phyloP scores from a whole-genome alignment of 1,140 invertebrate species.

The Melitaea cinxia region DNA sequence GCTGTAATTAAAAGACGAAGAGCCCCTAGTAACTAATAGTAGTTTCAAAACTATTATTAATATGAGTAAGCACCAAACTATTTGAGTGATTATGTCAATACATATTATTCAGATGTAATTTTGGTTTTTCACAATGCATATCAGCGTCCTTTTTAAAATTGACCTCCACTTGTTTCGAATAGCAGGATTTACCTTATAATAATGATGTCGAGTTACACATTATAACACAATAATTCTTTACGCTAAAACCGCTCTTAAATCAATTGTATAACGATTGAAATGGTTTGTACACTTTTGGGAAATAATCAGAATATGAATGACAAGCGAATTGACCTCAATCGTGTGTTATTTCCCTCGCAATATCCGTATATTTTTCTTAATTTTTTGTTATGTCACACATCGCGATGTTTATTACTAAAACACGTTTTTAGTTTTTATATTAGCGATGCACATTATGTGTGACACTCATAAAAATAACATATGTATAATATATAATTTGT shows the following conservation, averaged over 20 bases:
- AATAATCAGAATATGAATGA: background rate
- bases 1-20: no score
- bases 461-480: no score
- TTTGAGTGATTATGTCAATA: no score
- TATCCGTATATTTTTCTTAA: background rate
- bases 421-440: no score
- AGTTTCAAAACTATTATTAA: no score
- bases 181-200: slow-evolving; percentile 25
- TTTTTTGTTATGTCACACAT: no score
- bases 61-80: no score
- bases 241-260: background rate
- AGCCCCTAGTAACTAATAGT: no score
- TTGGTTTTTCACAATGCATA: background rate
- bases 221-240: background rate
- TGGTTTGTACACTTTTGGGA: background rate
- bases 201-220: slow-evolving; percentile 26
- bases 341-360: background rate
- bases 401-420: background rate
- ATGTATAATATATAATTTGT: no score
- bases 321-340: background rate
- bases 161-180: background rate
- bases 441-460: no score
- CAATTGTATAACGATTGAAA: background rate
- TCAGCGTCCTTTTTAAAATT: background rate
- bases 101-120: background rate